Evolutionary conservation across 2,888 invertebrate species (phyloP).

Genomic region (Argynnis bischoffii): DNA sequence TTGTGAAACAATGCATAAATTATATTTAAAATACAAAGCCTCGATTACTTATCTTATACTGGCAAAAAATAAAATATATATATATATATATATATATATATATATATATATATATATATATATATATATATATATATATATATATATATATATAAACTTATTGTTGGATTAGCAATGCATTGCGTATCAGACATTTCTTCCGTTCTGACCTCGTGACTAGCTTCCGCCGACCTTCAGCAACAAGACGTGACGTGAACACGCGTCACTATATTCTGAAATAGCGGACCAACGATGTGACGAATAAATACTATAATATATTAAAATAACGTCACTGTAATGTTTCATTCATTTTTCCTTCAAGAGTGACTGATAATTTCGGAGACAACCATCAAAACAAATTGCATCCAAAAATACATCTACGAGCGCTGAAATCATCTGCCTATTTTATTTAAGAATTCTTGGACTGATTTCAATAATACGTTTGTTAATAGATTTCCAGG

Average conservation of each 20-base stretch:
- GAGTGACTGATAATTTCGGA: slow-evolving; percentile 1
- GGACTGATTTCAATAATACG: slow-evolving; percentile 20
- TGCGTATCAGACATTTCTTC: slow-evolving; percentile 13
- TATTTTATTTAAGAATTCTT: slow-evolving; percentile 21
- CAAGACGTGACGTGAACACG: slow-evolving; percentile 32
- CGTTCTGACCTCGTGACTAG: slow-evolving; percentile 31
- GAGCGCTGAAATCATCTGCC: slow-evolving; percentile 8
- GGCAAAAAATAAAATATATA: too few relatives aligned
- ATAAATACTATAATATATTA: slow-evolving; percentile 18
- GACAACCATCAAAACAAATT: slow-evolving; percentile 15
- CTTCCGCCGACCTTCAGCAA: slow-evolving; percentile 40
- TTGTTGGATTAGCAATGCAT: neutral
- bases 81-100: neutral
- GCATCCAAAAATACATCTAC: neutral
- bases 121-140: neutral
- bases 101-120: neutral
- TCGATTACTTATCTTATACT: too few relatives aligned
- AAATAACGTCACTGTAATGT: slow-evolving; percentile 15
- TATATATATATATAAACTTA: neutral
- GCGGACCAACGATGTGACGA: slow-evolving; percentile 23
- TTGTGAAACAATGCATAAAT: too few relatives aligned
- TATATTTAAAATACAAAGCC: too few relatives aligned
- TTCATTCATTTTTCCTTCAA: slow-evolving; percentile 15
- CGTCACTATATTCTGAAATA: slow-evolving; percentile 38
- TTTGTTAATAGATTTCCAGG: slow-evolving; percentile 20